phyloP scores from a whole-genome alignment of 2,888 invertebrate genomes.

The Anodontia alba region DNA sequence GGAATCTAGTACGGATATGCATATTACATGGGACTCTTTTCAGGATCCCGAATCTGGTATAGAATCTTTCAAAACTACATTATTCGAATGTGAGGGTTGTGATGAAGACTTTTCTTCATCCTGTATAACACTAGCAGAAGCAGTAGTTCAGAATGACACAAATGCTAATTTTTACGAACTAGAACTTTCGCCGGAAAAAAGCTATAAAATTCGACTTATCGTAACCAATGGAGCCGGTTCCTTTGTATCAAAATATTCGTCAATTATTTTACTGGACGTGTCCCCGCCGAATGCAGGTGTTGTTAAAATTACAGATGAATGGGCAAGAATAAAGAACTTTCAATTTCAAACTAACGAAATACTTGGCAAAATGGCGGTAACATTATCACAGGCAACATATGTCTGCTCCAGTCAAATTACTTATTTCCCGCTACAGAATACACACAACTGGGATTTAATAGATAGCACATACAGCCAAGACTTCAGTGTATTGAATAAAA shows the following conservation, averaged over 20 bases:
- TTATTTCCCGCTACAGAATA: background rate
- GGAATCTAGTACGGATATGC: constrained; percentile 7
- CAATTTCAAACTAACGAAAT: constrained; percentile 37
- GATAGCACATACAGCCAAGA: constrained; percentile 8
- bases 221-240: constrained; percentile 53
- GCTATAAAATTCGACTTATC: constrained; percentile 41
- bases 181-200: background rate
- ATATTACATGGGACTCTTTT: constrained; percentile 39
- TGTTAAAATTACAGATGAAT: constrained; percentile 44
- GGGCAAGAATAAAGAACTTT: constrained; percentile 31
- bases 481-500: constrained; percentile 1
- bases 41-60: constrained; percentile 46
- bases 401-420: constrained; percentile 33
- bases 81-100: constrained; percentile 30
- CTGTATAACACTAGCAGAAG: constrained; percentile 10
- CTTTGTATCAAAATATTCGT: constrained; percentile 4
- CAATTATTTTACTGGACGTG: constrained; percentile 40
- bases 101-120: background rate
- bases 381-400: constrained; percentile 29
- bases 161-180: constrained; percentile 52
- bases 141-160: constrained; percentile 2
- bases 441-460: background rate
- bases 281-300: constrained; percentile 43
- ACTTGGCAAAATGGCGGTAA: constrained; percentile 31
- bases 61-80: constrained; percentile 11